Evolutionary conservation across 2,113 vertebrate genomes (phyloP), one percentile per base, ranked within the genome.

Genomic region (Phoxinus phoxinus): DNA sequence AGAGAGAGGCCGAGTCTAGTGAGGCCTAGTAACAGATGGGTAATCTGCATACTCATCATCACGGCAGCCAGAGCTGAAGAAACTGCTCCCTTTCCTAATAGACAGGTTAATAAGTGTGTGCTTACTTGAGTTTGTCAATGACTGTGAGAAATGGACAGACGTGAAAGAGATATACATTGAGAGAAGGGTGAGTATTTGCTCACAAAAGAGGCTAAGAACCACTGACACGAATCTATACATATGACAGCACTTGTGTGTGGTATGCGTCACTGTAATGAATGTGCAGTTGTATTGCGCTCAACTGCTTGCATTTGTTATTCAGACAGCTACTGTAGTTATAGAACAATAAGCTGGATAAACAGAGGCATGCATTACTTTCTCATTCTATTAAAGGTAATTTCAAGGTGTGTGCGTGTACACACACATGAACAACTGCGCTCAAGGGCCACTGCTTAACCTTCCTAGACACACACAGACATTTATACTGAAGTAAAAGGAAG

Each of bases 11-110:
- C n/a, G n/a, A n/a, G n/a, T n/a, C 10, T 63, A 44, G 61, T 32
- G 59, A 84, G 81, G 71, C 61, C 32, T 71, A 65, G 23, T 48
- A 87, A 41, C 88, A 89, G 88, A 88, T 89, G 88, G 85, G 72
- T 65, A 73, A 89, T 89, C 82, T 87, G 81, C 88, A 89, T 87
- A 73, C 69, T 84, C 77, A 87, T 82, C 76, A 88, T 69, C 71
- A 83, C 58, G 27, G 71, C 53, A 86, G 81, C 72, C 67, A 59
- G 59, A 78, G 69, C 72, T 69, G 41, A 51, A 76, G 69, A 53
- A 81, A 44, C 67, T 51, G 71, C 71, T 56, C 58, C n/a, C 75
- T 81, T 67, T 32, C n/a, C 59, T 41, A 56, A 77, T 53, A 46
- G 46, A 32, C 79, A 83, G 73, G 35, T 89, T 77, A 48, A 75